These are phyloP conservation scores for Clarias macrocephalus DNA, from an alignment of 2,113 vertebrate species.

Conservation along the genomic window DNA sequence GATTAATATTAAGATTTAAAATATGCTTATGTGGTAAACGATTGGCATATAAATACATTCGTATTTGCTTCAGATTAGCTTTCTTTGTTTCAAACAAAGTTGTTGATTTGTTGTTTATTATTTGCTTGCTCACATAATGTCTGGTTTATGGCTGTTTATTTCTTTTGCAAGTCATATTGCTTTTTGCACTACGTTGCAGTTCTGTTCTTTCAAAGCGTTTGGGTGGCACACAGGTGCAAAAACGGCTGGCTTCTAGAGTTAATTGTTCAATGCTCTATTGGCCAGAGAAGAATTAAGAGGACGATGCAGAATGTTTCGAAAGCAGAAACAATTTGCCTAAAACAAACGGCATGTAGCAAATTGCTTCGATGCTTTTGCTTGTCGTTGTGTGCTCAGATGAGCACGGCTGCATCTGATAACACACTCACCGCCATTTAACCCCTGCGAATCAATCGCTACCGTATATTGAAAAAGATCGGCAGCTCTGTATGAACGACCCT, in stretches of 20 bases:
- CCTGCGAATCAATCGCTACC: conserved; percentile 63
- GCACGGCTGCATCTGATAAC: conserved; percentile 54
- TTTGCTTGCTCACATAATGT: not conserved
- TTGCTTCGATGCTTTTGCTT: conserved; percentile 46
- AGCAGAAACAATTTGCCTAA: conserved; percentile 64
- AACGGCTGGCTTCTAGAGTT: conserved; percentile 25
- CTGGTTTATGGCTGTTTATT: conserved; percentile 38
- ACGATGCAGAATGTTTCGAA: conserved; percentile 32
- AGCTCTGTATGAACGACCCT: conserved; percentile 47
- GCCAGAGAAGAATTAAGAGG: conserved; percentile 44
- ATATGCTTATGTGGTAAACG: conserved; percentile 13
- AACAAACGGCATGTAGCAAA: conserved; percentile 62
- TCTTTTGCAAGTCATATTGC: conserved; percentile 43
- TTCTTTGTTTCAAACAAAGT: not conserved
- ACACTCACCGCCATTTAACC: conserved; percentile 65
- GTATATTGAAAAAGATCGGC: conserved; percentile 51
- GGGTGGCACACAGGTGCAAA: conserved; percentile 49
- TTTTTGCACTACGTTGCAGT: conserved; percentile 20
- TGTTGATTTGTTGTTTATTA: not conserved
- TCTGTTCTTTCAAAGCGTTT: conserved; percentile 23
- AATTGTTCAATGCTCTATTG: conserved; percentile 46
- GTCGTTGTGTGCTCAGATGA: conserved; percentile 62
- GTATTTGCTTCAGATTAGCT: not conserved
- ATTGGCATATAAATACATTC: not conserved
- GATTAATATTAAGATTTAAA: not conserved